phyloP scores from a whole-genome alignment of 1,140 invertebrate genomes.

The Druon quercuslanigerum region DNA sequence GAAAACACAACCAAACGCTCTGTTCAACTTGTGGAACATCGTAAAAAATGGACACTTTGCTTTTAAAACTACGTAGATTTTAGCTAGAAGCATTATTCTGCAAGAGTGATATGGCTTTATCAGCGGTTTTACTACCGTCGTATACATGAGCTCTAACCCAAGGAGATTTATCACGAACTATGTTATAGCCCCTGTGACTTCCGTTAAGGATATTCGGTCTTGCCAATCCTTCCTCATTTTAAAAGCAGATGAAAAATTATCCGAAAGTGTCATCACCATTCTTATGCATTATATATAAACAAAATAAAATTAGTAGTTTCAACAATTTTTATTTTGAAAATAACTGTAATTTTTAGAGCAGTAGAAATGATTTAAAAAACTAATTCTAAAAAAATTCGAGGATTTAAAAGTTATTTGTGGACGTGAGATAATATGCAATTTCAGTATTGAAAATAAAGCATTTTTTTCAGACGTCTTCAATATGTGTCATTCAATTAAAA shows the following conservation, averaged over 20 bases:
- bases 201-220: neutral
- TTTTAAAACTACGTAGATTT: conserved; percentile 1
- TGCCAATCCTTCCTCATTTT: neutral
- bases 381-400: too few relatives aligned
- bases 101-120: conserved; percentile 15
- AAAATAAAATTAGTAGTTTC: too few relatives aligned
- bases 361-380: too few relatives aligned
- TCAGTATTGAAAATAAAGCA: too few relatives aligned
- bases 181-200: conserved; percentile 12
- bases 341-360: too few relatives aligned
- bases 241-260: neutral
- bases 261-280: neutral
- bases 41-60: conserved; percentile 2
- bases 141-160: neutral
- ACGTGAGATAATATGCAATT: too few relatives aligned
- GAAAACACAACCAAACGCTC: neutral
- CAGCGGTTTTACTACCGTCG: conserved; percentile 8
- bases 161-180: conserved; percentile 1
- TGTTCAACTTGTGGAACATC: neutral
- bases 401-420: too few relatives aligned
- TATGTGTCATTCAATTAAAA: too few relatives aligned
- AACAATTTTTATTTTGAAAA: too few relatives aligned
- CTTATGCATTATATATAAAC: too few relatives aligned
- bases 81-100: conserved; percentile 4
- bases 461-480: too few relatives aligned